Evolutionary conservation across 1,140 invertebrate genomes (phyloP).

Genomic region (Psilanteris sp.): DNA sequence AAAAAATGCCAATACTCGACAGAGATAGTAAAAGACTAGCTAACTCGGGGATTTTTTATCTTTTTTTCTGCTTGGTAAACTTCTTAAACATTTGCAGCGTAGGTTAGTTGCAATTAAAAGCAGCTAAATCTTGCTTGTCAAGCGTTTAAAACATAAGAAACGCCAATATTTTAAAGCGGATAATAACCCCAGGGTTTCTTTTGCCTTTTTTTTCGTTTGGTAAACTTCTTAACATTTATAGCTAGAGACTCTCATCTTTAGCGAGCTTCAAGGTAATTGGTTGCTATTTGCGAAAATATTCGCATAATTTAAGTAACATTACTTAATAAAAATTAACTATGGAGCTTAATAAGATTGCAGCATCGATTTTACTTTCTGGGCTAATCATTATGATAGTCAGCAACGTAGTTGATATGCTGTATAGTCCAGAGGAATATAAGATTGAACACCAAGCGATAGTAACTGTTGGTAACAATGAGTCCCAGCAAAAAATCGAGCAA

Average conservation of each 20-base stretch:
- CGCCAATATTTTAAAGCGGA: no score
- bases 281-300: constrained; percentile 35
- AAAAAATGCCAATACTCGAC: no score
- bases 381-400: constrained; percentile 34
- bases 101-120: no score
- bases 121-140: no score
- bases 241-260: constrained; percentile 22
- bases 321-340: constrained; percentile 31
- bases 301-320: constrained; percentile 33
- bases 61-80: no score
- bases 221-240: neutral
- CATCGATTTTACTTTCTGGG: constrained; percentile 35
- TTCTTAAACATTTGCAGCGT: no score
- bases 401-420: constrained; percentile 31
- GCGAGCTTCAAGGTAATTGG: constrained; percentile 29
- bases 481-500: constrained; percentile 34
- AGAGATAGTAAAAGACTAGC: no score
- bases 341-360: constrained; percentile 36
- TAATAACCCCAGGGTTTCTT: neutral
- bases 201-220: neutral
- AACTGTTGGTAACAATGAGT: constrained; percentile 24
- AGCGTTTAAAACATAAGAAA: no score
- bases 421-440: constrained; percentile 32
- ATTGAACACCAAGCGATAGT: constrained; percentile 33
- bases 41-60: no score